phyloP scores from a whole-genome alignment of 2,888 invertebrate genomes.

The Andrena fulva region DNA sequence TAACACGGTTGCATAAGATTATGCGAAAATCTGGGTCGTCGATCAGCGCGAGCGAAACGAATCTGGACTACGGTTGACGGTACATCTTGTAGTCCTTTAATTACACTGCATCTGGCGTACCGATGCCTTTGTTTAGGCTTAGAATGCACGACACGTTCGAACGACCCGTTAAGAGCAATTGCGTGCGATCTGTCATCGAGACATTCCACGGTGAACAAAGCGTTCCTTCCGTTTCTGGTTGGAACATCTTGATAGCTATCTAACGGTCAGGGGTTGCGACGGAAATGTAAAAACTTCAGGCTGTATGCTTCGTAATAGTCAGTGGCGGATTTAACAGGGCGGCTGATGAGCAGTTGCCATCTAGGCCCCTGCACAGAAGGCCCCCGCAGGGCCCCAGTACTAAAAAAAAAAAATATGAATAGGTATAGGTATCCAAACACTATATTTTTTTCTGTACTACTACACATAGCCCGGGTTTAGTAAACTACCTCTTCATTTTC shows the following conservation, averaged over 20 bases:
- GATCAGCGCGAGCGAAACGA: constrained; percentile 51
- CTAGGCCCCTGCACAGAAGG: no score
- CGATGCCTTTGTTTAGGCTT: constrained; percentile 37
- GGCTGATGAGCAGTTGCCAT: no score
- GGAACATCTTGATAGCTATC: not conserved
- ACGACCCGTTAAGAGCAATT: constrained; percentile 63
- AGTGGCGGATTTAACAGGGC: no score
- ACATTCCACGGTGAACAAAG: constrained; percentile 37
- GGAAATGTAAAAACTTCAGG: constrained; percentile 14
- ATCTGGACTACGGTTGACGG: constrained; percentile 55
- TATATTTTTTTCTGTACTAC: no score
- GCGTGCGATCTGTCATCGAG: constrained; percentile 52
- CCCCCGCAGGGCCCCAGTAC: no score
- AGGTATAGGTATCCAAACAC: no score
- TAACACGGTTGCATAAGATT: constrained; percentile 79
- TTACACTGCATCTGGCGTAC: constrained; percentile 20
- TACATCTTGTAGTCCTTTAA: constrained; percentile 19
- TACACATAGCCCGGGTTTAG: no score
- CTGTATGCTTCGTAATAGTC: no score
- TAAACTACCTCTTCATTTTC: no score
- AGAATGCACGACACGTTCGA: constrained; percentile 54
- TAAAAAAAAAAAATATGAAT: no score
- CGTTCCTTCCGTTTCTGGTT: not conserved
- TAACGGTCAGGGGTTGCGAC: not conserved
- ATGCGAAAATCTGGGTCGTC: constrained; percentile 73